These are phyloP conservation scores for Chrysochloris asiatica DNA, from an alignment of 2,113 vertebrate species.

Conservation along the genomic window DNA sequence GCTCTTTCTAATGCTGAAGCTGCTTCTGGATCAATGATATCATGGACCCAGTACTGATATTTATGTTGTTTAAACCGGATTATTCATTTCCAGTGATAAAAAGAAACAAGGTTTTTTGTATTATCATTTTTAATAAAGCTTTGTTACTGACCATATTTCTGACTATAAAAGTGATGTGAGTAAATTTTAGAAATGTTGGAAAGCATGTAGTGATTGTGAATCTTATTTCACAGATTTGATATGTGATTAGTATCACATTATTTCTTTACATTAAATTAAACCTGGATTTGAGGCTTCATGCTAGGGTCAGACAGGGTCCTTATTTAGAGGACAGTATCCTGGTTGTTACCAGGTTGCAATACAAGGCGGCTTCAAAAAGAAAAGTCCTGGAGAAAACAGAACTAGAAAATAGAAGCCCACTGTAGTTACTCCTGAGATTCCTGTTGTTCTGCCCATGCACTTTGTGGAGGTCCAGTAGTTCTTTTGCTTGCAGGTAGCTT, in stretches of 20 bases:
- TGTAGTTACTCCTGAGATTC: not conserved
- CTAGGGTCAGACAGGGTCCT: not conserved
- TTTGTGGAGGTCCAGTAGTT: not conserved
- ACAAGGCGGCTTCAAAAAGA: too few relatives aligned
- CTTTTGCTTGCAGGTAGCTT: too few relatives aligned
- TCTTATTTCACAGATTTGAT: not conserved
- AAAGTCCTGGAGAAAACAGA: too few relatives aligned
- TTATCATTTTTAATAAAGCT: not conserved
- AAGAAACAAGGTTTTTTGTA: not conserved
- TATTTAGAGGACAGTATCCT: not conserved
- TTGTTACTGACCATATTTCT: not conserved
- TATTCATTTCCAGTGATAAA: not conserved
- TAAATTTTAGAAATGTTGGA: not conserved
- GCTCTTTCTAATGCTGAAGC: not conserved
- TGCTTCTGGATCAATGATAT: not conserved
- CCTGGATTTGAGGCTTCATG: not conserved
- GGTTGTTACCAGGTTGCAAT: not conserved
- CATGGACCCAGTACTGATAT: not conserved
- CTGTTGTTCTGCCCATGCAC: not conserved
- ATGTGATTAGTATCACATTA: not conserved
- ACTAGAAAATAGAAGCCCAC: too few relatives aligned
- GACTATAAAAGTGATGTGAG: not conserved
- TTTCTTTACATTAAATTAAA: not conserved
- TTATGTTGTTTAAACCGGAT: not conserved
- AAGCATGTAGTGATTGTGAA: not conserved